Evolutionary conservation across 2,888 invertebrate genomes (phyloP), one percentile per base, ranked within the genome.

Genomic region (Anoplius nigerrimus): DNA sequence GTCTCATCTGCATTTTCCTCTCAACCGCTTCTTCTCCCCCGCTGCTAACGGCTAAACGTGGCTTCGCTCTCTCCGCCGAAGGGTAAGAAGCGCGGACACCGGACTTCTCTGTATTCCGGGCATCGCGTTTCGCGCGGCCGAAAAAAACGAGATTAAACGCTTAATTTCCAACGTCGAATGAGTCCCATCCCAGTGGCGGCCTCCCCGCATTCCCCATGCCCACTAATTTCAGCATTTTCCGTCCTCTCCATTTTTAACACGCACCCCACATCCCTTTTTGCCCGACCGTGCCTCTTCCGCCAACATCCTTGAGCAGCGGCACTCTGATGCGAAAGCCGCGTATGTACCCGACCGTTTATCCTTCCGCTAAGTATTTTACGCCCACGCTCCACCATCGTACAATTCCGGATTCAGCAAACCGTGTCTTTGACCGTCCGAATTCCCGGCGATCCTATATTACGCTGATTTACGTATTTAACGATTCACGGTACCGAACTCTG

Each of bases 131-230:
- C 16, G 48, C 48, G 18, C n/a, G n/a, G n/a, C 48, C 48, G n/a
- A 59, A 66, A 67, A 60, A 60, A 74, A 74, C 65, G 65, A 58
- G 74, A 74, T 74, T 79, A 74, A 74, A 67, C 72, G 74, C 67
- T 76, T 76, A 76, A 79, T 79, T 79, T 74, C 69, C 53, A 66
- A 43, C 42, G 66, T 53, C 66, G 48, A 53, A 52, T 57, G 66
- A 75, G 75, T 51, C 48, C 24, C 43, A 42, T 16, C 16, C 52
- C 21, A n/a, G n/a, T n/a, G n/a, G 18, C 20, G 18, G 53, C 51
- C 55, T 57, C 53, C 20, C 53, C 48, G n/a, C n/a, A n/a, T 34
- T 27, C 15, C 16, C 27, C n/a, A 6, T 24, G 27, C n/a, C n/a
- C n/a, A n/a, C n/a, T 16, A 27, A 27, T 18, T 16, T 27, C 16